A percentile compares a stretch with the other conserved stretches of the same genome.
Evolutionary conservation across 30 jellyfish, hydroid and myxozoan genomes (phyloP).

Genomic region (Pseudorhiza aurosa): DNA sequence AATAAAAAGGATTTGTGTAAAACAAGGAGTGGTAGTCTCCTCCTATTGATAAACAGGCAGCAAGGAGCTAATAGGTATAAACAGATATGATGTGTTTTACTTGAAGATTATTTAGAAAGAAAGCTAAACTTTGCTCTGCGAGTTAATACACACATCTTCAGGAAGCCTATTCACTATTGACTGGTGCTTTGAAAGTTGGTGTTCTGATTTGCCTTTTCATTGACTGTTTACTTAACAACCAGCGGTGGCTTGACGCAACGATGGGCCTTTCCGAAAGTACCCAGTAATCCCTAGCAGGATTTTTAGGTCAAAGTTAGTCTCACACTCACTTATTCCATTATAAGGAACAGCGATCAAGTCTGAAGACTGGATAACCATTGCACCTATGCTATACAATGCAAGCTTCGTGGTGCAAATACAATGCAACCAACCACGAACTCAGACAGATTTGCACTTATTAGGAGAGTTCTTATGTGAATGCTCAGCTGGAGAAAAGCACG

Average conservation of each 20-base stretch:
- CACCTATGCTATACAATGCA: no score
- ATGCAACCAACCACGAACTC: no score
- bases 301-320: neutral
- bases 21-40: slow-evolving; percentile 23
- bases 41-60: slow-evolving; percentile 17
- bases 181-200: neutral
- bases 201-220: slow-evolving; percentile 7
- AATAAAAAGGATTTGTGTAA: slow-evolving; percentile 16
- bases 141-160: slow-evolving; percentile 8
- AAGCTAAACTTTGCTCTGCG: slow-evolving; percentile 47
- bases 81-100: neutral
- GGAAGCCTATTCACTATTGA: slow-evolving; percentile 1
- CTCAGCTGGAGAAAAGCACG: no score
- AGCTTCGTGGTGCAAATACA: no score
- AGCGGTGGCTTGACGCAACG: neutral
- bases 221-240: slow-evolving; percentile 41
- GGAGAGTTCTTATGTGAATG: no score
- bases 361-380: no score
- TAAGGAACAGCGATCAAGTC: no score
- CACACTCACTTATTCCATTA: no score
- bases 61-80: slow-evolving; percentile 17
- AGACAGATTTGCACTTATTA: no score
- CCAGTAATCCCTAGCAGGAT: neutral
- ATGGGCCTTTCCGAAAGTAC: neutral
- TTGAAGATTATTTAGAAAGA: slow-evolving; percentile 15